These are phyloP conservation scores for Macrobrachium rosenbergii DNA, from an alignment of 1,140 invertebrate species.

Conservation along the genomic window DNA sequence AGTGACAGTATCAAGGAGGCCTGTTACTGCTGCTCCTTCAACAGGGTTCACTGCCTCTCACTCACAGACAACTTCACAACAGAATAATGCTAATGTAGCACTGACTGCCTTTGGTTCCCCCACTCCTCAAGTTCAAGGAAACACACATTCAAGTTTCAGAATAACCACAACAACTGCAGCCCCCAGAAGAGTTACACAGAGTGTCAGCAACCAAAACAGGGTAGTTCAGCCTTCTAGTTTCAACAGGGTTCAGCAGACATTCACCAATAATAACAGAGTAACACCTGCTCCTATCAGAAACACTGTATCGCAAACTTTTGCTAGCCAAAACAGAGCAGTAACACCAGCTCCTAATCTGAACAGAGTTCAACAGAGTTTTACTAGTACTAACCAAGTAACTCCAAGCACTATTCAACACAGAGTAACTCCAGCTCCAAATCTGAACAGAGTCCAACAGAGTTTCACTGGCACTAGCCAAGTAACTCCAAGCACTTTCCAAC, in stretches of 20 bases:
- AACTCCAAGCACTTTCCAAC: background rate
- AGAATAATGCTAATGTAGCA: conserved; percentile 18
- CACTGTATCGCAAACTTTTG: no score
- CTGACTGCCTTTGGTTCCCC: conserved; percentile 37
- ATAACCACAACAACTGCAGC: background rate
- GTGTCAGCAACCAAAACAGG: conserved; percentile 21
- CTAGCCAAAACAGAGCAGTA: background rate
- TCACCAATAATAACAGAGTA: conserved; percentile 6
- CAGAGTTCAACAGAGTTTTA: conserved; percentile 1
- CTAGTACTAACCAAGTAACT: background rate
- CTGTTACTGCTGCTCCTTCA: background rate
- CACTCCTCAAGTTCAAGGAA: conserved; percentile 1
- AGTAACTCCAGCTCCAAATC: background rate
- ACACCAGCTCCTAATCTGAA: background rate
- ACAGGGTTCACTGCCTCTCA: background rate
- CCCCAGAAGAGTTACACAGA: conserved; percentile 7
- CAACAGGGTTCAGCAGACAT: conserved; percentile 1
- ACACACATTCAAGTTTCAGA: conserved; percentile 2
- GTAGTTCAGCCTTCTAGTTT: background rate
- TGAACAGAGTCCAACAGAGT: conserved; percentile 6
- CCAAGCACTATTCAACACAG: background rate
- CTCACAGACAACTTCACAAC: background rate
- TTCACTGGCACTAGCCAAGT: background rate
- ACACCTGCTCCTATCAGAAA: background rate
- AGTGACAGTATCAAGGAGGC: conserved; percentile 33